Percentiles rank a stretch among this genome's conserved stretches.
Conservation (phyloP, 2,888 invertebrate genomes). For the Sminthurinus aureus region DNA sequence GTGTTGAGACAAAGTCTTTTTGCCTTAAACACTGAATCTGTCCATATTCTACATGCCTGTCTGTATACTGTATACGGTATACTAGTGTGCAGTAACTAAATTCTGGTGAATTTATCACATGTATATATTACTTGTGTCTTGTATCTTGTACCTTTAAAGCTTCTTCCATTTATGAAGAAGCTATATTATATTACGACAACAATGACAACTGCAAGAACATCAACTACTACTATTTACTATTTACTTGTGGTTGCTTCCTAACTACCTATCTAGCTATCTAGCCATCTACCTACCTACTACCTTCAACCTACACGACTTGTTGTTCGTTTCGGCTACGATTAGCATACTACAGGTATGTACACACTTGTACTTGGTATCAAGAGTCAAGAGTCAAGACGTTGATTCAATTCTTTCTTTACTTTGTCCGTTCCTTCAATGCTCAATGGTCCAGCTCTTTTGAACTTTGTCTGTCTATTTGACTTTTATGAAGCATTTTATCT, state of each 20-base stretch:
- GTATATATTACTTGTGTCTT: no score
- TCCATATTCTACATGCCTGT: conserved; percentile 6
- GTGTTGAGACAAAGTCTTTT: neutral
- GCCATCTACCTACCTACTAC: no score
- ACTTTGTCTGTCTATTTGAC: neutral
- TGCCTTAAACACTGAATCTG: neutral
- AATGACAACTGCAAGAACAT: no score
- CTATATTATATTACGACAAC: neutral
- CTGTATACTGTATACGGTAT: no score
- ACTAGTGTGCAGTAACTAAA: neutral
- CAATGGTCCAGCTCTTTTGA: no score
- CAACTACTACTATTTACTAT: no score
- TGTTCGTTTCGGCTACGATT: conserved; percentile 1
- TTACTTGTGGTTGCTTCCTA: no score
- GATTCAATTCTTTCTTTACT: neutral
- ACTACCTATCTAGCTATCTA: no score
- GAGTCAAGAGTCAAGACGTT: no score
- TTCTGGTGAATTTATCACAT: conserved; percentile 20
- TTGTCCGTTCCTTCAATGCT: neutral
- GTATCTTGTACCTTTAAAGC: no score
- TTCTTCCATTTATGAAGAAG: conserved; percentile 8
- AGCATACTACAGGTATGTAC: neutral
- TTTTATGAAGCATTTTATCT: conserved; percentile 17
- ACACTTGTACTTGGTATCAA: no score
- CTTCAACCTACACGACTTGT: neutral